These are phyloP conservation scores for Drosophila aldrichi DNA, from an alignment of 2,888 invertebrate genomes.

Conservation along the genomic window DNA sequence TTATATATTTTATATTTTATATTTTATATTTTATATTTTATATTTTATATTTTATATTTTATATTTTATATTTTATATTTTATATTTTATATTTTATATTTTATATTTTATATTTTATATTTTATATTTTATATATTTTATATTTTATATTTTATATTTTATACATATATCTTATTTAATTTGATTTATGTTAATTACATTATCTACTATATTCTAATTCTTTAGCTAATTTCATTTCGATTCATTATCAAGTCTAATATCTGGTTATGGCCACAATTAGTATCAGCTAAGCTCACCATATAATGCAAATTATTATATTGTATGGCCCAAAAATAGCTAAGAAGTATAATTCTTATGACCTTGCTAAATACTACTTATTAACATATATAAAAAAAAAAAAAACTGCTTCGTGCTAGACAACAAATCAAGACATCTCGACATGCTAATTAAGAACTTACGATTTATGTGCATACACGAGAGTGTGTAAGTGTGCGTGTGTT, in stretches of 20 bases:
- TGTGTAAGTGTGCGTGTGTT: slow-evolving; percentile 12
- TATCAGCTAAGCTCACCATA: background rate
- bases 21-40: too few species aligned
- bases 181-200: background rate
- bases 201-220: background rate
- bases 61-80: too few species aligned
- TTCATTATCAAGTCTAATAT: background rate
- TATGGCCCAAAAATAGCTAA: background rate
- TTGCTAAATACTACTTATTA: slow-evolving; percentile 37
- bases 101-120: too few species aligned
- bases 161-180: background rate
- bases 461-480: slow-evolving; percentile 9
- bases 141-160: background rate
- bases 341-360: slow-evolving; percentile 23
- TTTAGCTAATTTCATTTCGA: background rate
- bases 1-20: too few species aligned
- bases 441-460: slow-evolving; percentile 55
- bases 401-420: slow-evolving; percentile 22
- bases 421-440: slow-evolving; percentile 44
- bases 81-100: too few species aligned
- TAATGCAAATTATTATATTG: slow-evolving; percentile 1
- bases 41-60: too few species aligned
- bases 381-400: background rate
- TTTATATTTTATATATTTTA: too few species aligned
- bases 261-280: background rate